Evolutionary conservation across 2,113 vertebrate genomes (phyloP).

Genomic region (Hiodon tergisus): DNA sequence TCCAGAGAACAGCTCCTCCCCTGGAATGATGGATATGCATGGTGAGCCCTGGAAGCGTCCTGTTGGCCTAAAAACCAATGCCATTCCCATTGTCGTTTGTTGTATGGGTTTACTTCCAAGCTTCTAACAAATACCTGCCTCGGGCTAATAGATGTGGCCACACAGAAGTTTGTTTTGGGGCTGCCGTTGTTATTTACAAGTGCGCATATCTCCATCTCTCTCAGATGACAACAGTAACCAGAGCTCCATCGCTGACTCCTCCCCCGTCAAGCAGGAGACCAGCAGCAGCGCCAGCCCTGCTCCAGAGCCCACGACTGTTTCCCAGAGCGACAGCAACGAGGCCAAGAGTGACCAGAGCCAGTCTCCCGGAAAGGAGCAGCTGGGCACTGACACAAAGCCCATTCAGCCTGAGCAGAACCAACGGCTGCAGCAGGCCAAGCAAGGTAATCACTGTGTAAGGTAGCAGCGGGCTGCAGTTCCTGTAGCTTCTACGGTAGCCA

Average conservation of each 20-base stretch:
- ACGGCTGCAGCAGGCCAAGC: constrained; percentile 9
- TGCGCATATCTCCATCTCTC: not conserved
- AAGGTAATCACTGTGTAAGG: not conserved
- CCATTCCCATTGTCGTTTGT: not conserved
- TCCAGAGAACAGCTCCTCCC: constrained; percentile 94
- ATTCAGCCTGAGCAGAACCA: constrained; percentile 33
- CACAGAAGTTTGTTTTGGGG: not conserved
- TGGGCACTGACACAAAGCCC: constrained; percentile 71
- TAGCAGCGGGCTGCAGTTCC: too few species aligned
- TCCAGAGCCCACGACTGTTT: constrained; percentile 66
- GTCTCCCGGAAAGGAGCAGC: constrained; percentile 70
- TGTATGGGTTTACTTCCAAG: not conserved
- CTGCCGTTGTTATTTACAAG: not conserved
- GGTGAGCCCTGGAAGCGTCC: constrained; percentile 60
- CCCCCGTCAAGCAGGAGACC: constrained; percentile 91
- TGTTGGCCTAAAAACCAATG: too few species aligned
- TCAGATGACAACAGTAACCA: constrained; percentile 97
- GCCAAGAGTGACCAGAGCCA: constrained; percentile 72
- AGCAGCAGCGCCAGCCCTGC: constrained; percentile 88
- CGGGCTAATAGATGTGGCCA: too few species aligned
- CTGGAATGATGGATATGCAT: constrained; percentile 97
- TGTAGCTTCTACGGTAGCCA: too few species aligned
- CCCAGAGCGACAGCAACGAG: constrained; percentile 68
- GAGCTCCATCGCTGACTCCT: constrained; percentile 94
- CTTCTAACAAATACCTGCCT: too few species aligned